Base-by-base conservation (phyloP, 2,797 vertebrate genomes). In the Ceryle rudis region DNA sequence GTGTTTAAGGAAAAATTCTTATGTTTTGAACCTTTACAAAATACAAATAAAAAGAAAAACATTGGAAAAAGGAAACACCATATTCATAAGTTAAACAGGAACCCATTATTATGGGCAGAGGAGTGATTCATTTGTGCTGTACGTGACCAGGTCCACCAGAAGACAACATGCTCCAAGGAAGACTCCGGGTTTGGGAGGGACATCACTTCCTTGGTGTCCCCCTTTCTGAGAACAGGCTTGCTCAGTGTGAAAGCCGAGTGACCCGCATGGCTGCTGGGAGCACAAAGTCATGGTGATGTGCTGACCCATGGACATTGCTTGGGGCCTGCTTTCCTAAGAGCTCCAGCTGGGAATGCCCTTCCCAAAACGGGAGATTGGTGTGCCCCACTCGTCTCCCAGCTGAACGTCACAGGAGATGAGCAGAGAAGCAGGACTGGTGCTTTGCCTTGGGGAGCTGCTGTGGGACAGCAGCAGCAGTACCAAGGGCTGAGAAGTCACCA, bases 171-270 rank as follows among this genome's bases (percentile, higher is more conserved):
- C 17, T 61, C 33, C 11, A 8, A 22, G 22, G 51, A 31, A 62
- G 69, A 17, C 37, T 49, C 55, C 44, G 51, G 26, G 4, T 47
- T 74, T 71, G 23, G 44, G 66, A 55, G 47, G 57, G 26, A 35
- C 0, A 0, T 26, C 29, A 2, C 44, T 18, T 9, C 26, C 57
- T 33, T 3, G 3, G 31, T 51, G 51, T 11, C 11, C 11, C 33
- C 51, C 37, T 89, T 57, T 31, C 46, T 25, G 77, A 61, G 51
- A 25, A 47, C 49, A 66, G 58, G 17, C 10, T 47, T 39, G 19
- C 47, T 66, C 6, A 1, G 11, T 10, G 28, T 28, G 10, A 46
- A 35, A 31, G 46, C 44, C 64, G 28, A 72, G 60, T 23, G 64
- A 70, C 51, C 57, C 1, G 0, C 39, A 11, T 0, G 14, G 46